Base-by-base conservation (phyloP, 1,140 invertebrate species). In the Apis laboriosa region DNA sequence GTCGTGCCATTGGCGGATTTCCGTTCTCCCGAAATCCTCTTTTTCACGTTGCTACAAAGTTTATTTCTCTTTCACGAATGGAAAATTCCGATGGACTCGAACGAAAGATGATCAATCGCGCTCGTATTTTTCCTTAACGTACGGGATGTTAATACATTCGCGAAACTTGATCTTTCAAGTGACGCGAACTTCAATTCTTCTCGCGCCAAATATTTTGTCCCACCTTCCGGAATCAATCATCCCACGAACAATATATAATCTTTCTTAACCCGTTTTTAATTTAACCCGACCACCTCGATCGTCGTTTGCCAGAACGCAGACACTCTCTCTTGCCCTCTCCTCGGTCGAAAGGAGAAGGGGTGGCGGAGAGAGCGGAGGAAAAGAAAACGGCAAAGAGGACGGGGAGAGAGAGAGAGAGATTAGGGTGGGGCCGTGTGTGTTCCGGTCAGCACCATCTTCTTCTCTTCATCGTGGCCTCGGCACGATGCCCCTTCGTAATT, bases 401-500 rank as follows among this genome's bases (percentile, higher is more conserved):
- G 28, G n/a, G 12, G 56, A 19, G 17, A 56, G 55, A 17, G 7
- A 17, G 24, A 5, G n/a, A n/a, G 13, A 51, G 21, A 2, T 53
- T 55, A 84, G 88, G 88, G 88, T 88, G 87, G 81, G 83, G 88
- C 77, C 70, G 77, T 84, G 84, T 88, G 76, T 84, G 86, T 87
- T 90, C 87, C 85, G 89, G 88, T 90, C 85, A 84, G 87, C 70
- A 80, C 75, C 81, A 53, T 87, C 77, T 82, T 70, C 80, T 83
- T 70, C 80, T 83, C 75, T 79, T 1, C 51, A 28, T 80, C 78
- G 72, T 80, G 79, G 90, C 86, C 89, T 86, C 88, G 84, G 56
- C 88, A 84, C 24, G 24, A 24, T 88, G 88, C 84, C 85, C 83
- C 88, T 90, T 88, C 78, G 89, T 91, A 90, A 92, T 91, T 92